Conservation (phyloP, 1,140 invertebrate genomes). For the Drosophila saltans region DNA sequence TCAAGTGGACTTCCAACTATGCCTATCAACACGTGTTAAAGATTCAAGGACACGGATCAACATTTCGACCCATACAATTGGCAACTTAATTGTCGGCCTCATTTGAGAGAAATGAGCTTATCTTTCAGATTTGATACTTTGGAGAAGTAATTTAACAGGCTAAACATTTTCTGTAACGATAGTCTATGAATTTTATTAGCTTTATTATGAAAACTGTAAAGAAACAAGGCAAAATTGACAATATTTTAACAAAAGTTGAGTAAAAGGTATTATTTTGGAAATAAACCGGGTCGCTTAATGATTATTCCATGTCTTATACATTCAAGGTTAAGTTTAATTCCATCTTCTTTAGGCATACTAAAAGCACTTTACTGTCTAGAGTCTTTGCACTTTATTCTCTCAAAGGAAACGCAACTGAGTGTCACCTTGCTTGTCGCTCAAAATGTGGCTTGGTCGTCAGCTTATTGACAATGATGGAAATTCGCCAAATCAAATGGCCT, state of each 20-base stretch:
- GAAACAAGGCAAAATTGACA: too few species aligned
- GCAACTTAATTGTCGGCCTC: neutral
- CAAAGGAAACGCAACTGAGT: neutral
- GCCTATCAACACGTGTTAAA: slow-evolving; percentile 43
- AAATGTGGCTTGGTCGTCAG: slow-evolving; percentile 8
- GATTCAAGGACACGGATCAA: neutral
- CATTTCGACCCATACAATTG: neutral
- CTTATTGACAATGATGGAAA: slow-evolving; percentile 20
- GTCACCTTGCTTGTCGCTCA: neutral
- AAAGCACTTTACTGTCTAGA: too few species aligned
- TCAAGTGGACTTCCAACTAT: slow-evolving; percentile 61
- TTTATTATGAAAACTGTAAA: too few species aligned
- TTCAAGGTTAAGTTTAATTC: too few species aligned
- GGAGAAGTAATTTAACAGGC: neutral
- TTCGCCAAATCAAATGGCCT: neutral
- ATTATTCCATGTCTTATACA: too few species aligned
- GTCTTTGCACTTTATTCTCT: too few species aligned
- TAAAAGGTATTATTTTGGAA: too few species aligned
- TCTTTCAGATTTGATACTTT: neutral
- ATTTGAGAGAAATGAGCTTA: neutral
- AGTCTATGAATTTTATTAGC: too few species aligned
- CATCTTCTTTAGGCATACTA: too few species aligned
- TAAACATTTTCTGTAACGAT: neutral
- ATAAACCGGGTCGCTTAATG: too few species aligned
- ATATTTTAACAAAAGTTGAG: too few species aligned